Evolutionary conservation across 2,797 vertebrate genomes (phyloP).

Genomic region (Gallinago solitaria): DNA sequence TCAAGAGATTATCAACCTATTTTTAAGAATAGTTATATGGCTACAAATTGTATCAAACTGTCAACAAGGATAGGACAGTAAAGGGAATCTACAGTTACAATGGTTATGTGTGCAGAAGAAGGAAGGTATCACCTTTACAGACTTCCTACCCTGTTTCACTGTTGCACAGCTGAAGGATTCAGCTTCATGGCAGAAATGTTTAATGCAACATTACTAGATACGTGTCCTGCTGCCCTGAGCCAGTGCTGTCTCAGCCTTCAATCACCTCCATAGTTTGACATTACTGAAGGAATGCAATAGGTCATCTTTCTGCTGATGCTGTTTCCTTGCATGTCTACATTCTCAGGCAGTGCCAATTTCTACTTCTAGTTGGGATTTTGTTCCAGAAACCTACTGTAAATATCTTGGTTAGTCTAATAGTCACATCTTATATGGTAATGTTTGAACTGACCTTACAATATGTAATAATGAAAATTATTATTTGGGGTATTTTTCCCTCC

Average conservation of each 20-base stretch:
- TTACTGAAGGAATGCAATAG: not conserved
- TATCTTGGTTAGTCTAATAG: not conserved
- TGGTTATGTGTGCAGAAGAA: not conserved
- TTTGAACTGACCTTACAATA: not conserved
- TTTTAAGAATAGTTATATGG: constrained; percentile 8
- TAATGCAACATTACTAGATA: not conserved
- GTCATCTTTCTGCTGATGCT: not conserved
- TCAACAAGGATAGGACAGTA: not conserved
- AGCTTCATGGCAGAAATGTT: not conserved
- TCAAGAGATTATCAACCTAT: constrained; percentile 1
- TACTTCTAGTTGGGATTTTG: not conserved
- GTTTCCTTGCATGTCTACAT: not conserved
- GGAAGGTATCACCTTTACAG: not conserved
- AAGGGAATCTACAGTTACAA: not conserved
- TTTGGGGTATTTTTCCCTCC: not conserved
- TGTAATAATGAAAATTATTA: not conserved
- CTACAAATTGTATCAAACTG: not conserved
- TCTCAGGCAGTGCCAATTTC: not conserved
- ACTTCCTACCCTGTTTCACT: not conserved
- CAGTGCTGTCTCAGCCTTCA: not conserved
- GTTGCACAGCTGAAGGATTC: not conserved
- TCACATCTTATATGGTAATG: not conserved
- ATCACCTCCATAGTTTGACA: not conserved
- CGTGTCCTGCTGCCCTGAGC: not conserved
- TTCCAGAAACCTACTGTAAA: not conserved